These are phyloP conservation scores for Lasioglossum pauxillum DNA, from an alignment of 2,888 invertebrate species.

Conservation along the genomic window DNA sequence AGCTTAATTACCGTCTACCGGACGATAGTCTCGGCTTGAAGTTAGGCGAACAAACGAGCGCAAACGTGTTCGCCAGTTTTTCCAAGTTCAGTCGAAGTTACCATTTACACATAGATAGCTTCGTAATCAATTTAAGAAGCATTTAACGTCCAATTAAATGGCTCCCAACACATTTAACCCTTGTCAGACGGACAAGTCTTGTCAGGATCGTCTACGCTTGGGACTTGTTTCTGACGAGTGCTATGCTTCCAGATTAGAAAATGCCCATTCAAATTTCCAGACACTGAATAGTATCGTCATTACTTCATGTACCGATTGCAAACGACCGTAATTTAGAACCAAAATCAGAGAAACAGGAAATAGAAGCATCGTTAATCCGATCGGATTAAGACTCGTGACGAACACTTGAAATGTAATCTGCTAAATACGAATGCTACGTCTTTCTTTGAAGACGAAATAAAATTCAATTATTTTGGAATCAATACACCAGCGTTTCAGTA, in stretches of 20 bases:
- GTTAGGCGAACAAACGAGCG: not conserved
- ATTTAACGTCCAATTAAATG: conserved; percentile 52
- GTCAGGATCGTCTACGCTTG: not conserved
- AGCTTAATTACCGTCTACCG: not conserved
- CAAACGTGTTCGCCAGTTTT: conserved; percentile 3
- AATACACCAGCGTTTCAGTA: no score
- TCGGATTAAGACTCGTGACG: not conserved
- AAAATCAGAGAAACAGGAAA: not conserved
- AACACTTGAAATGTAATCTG: no score
- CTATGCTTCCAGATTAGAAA: not conserved
- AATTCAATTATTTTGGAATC: no score
- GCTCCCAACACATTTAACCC: not conserved
- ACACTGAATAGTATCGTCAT: no score
- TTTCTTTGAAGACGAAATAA: no score
- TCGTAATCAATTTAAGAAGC: conserved; percentile 55
- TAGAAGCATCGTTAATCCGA: no score
- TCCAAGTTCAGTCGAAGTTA: conserved; percentile 26
- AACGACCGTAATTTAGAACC: no score
- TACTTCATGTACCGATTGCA: no score
- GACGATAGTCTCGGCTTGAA: not conserved
- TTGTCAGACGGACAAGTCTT: not conserved
- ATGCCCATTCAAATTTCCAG: not conserved
- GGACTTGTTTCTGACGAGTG: not conserved
- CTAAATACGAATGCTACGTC: no score
- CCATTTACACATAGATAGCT: not conserved